Base-by-base conservation (phyloP, 2,888 invertebrate genomes). In the Oscheius sp. region DNA sequence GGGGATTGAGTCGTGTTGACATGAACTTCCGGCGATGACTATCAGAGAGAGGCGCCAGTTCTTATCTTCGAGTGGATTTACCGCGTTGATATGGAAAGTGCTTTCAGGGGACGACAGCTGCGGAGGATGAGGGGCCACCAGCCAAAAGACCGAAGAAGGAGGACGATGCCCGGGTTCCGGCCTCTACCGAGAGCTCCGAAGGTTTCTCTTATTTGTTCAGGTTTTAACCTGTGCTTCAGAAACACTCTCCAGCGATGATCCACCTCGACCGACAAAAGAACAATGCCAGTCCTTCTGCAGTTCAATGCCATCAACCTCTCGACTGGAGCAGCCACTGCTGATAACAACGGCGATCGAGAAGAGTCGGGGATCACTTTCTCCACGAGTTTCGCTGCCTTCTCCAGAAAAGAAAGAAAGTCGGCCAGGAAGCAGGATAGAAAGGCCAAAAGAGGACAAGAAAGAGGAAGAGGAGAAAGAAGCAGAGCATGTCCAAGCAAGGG, bases 61-160 rank as follows among this genome's bases (percentile, higher is more conserved):
- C 7, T 43, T 61, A 43, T 61, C 41, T 55, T 61, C n/a, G 61
- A n/a, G 35, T 35, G 52, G 66, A 66, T 66, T 52, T 66, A 49
- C 66, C 66, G 52, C 66, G 52, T n/a, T 27, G 66, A 66, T 66
- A 66, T n/a, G 35, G 35, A 35, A 35, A 3, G 21, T 18, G 16
- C 13, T 55, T 55, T 55, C 55, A 55, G 55, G 21, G 25, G 25
- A 12, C 55, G n/a, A 49, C 16, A 49, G 49, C 16, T 49, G 49
- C 16, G 3, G 49, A 49, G 25, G 25, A 55, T 16, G 45, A 45
- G 18, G 43, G 18, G 21, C 61, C 61, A n/a, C 13, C 18, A 23
- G 43, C 61, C n/a, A 61, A 61, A 21, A 61, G 61, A 61, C 43
- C 41, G 21, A 61, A 41, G 43, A 41, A 41, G 21, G 55, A 21